A percentile compares a stretch with the other conserved stretches of the same genome.
Conservation (phyloP, 2,888 invertebrate species). For the Drosophila dives region DNA sequence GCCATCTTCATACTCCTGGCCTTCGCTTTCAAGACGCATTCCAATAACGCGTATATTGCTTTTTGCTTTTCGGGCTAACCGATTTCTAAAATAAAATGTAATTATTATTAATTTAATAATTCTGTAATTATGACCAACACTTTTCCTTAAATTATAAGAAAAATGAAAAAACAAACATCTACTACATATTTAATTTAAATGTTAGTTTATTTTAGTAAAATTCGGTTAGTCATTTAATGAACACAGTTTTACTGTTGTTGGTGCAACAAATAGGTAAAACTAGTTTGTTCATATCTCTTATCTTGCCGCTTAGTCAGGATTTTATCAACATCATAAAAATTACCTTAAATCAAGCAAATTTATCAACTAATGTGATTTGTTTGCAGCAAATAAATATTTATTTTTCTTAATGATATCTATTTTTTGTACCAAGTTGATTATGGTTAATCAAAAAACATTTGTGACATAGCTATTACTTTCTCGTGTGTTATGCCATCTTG, state of each 20-base stretch:
- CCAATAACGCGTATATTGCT: constrained; percentile 46
- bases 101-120: background rate
- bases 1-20: constrained; percentile 84
- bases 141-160: background rate
- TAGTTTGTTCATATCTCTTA: background rate
- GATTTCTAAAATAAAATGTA: constrained; percentile 21
- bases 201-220: background rate
- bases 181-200: background rate
- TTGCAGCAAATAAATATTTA: background rate
- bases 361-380: background rate
- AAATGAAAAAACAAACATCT: background rate
- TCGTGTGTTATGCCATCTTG: constrained; percentile 28
- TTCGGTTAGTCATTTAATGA: background rate
- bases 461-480: constrained; percentile 20
- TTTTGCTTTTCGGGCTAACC: constrained; percentile 1
- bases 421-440: background rate
- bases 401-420: background rate
- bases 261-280: background rate
- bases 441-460: constrained; percentile 5
- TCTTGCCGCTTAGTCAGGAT: background rate
- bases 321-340: background rate
- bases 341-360: constrained; percentile 1
- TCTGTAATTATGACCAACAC: background rate
- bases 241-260: background rate
- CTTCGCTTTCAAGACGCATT: constrained; percentile 62